These are phyloP conservation scores for Nysson spinosus DNA, from an alignment of 2,888 invertebrate genomes.

Conservation along the genomic window DNA sequence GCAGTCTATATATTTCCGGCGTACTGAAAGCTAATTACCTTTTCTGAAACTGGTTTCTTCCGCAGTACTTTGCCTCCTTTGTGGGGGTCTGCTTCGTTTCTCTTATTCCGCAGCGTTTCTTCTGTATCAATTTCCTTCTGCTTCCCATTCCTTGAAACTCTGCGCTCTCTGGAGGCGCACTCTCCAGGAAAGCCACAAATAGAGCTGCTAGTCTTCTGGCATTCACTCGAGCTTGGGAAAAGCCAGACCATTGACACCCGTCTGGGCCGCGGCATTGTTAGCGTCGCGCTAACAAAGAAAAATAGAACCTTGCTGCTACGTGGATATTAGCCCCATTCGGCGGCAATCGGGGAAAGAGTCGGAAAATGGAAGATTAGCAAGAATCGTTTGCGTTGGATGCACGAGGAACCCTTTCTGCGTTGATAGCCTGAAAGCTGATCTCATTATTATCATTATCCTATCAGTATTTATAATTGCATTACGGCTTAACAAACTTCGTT, in stretches of 20 bases:
- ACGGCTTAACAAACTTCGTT: too few relatives aligned
- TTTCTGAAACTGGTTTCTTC: too few relatives aligned
- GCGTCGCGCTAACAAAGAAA: conserved; percentile 63
- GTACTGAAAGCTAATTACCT: conserved; percentile 35
- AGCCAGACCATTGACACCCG: conserved; percentile 53
- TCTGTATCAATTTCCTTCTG: neutral
- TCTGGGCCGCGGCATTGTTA: conserved; percentile 39
- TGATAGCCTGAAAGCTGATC: too few relatives aligned
- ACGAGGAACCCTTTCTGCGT: too few relatives aligned
- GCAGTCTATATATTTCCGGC: too few relatives aligned
- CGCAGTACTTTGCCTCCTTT: too few relatives aligned
- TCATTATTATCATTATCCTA: too few relatives aligned
- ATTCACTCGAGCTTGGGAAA: conserved; percentile 33
- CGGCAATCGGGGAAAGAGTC: neutral
- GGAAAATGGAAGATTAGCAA: conserved; percentile 1
- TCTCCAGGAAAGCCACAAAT: neutral
- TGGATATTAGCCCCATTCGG: conserved; percentile 44
- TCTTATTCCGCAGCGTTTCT: too few relatives aligned
- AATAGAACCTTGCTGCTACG: conserved; percentile 60
- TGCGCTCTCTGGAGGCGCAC: neutral
- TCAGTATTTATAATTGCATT: too few relatives aligned
- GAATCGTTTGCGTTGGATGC: too few relatives aligned
- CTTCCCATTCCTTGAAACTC: neutral
- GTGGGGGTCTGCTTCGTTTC: too few relatives aligned
- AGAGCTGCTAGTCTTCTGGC: neutral